Percentiles rank a stretch among this genome's conserved stretches.
These are phyloP conservation scores for Arrhamphus sclerolepis DNA, from an alignment of 2,797 vertebrate genomes.

Conservation along the genomic window DNA sequence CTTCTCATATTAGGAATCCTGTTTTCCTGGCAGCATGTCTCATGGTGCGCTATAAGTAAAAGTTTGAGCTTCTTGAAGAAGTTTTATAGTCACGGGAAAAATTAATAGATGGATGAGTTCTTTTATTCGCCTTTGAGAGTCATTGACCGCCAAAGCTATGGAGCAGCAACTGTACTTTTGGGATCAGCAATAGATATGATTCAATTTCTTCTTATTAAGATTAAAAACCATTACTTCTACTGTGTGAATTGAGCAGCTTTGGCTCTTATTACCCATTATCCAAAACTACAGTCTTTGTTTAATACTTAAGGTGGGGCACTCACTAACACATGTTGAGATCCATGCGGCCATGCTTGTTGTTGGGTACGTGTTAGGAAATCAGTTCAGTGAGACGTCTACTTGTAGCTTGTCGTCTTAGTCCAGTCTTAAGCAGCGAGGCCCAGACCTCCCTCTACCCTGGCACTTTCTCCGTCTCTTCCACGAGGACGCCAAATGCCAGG, in stretches of 20 bases:
- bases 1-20: conserved; percentile 66
- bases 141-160: conserved; percentile 47
- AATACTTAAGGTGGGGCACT: conserved; percentile 14
- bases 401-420: background rate
- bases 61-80: conserved; percentile 44
- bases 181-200: conserved; percentile 59
- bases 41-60: conserved; percentile 58
- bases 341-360: conserved; percentile 2
- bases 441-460: too few species aligned
- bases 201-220: conserved; percentile 51
- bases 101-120: conserved; percentile 49
- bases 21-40: conserved; percentile 72
- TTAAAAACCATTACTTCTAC: conserved; percentile 50
- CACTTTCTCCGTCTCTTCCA: too few species aligned
- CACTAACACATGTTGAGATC: conserved; percentile 16
- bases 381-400: background rate
- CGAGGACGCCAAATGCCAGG: too few species aligned
- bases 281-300: conserved; percentile 24
- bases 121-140: conserved; percentile 45
- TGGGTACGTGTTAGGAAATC: conserved; percentile 1
- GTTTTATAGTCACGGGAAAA: conserved; percentile 66
- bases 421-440: too few species aligned
- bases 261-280: conserved; percentile 45
- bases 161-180: conserved; percentile 52
- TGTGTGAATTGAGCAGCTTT: conserved; percentile 37